Evolutionary conservation across 2,113 vertebrate genomes (phyloP).

Genomic region (Thalassoma bifasciatum): DNA sequence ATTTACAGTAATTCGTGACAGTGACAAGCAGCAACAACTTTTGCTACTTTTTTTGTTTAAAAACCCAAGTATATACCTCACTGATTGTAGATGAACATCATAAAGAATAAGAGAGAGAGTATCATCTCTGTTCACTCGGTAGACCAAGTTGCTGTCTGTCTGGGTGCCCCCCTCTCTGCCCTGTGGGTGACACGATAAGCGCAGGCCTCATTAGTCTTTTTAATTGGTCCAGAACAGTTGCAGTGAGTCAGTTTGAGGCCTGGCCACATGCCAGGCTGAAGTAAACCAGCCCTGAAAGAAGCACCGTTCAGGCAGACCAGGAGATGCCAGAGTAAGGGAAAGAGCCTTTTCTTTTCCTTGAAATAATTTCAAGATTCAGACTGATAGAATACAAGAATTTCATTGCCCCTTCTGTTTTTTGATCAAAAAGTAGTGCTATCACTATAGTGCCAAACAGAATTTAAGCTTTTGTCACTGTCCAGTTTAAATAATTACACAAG

Average conservation of each 20-base stretch:
- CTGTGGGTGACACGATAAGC: conserved; percentile 68
- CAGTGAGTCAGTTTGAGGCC: conserved; percentile 42
- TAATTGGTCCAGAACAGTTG: conserved; percentile 77
- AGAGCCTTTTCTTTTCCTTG: too few relatives aligned
- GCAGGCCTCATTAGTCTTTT: conserved; percentile 78
- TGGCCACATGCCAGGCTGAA: conserved; percentile 70
- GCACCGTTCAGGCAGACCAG: conserved; percentile 69
- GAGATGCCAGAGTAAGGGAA: conserved; percentile 49
- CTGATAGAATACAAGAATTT: conserved; percentile 12
- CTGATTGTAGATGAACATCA: not conserved
- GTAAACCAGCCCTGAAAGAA: conserved; percentile 72
- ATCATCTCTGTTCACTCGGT: not conserved
- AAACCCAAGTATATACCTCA: not conserved
- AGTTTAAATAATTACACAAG: not conserved
- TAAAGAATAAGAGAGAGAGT: too few relatives aligned
- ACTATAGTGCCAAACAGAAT: too few relatives aligned
- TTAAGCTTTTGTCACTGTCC: not conserved
- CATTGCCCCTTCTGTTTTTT: not conserved
- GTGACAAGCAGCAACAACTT: too few relatives aligned
- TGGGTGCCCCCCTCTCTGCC: conserved; percentile 36
- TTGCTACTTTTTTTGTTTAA: not conserved
- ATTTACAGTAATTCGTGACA: too few relatives aligned
- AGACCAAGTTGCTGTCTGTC: conserved; percentile 20
- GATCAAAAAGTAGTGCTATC: not conserved
- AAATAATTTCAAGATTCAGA: conserved; percentile 12